Evolutionary conservation across 2,888 invertebrate genomes (phyloP).

Genomic region (Synanthedon myopaeformis): DNA sequence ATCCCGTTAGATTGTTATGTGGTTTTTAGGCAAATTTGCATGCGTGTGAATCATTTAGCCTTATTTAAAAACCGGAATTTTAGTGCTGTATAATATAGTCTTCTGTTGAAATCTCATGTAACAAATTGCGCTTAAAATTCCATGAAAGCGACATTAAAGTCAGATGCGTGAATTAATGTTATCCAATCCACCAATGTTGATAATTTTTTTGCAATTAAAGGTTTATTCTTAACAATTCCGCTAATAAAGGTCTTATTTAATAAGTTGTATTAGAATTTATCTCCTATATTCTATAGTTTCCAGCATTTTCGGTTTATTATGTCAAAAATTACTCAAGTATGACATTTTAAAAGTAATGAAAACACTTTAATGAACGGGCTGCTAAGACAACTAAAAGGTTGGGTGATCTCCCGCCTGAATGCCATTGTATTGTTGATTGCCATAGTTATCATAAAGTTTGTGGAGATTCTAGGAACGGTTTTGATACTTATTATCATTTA

Average conservation of each 20-base stretch:
- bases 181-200: conserved; percentile 12
- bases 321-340: too few species aligned
- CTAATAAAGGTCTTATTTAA: conserved; percentile 13
- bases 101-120: conserved; percentile 26
- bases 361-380: too few species aligned
- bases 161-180: conserved; percentile 30
- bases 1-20: conserved; percentile 36
- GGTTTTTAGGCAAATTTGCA: conserved; percentile 54
- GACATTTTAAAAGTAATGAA: too few species aligned
- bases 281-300: too few species aligned
- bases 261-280: conserved; percentile 9
- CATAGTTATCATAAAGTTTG: too few species aligned
- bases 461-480: too few species aligned
- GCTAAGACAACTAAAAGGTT: too few species aligned
- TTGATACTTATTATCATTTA: too few species aligned
- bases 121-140: conserved; percentile 36
- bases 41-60: conserved; percentile 45
- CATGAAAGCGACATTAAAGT: conserved; percentile 41
- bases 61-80: conserved; percentile 56
- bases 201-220: conserved; percentile 13
- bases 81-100: conserved; percentile 45
- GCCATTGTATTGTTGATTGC: too few species aligned
- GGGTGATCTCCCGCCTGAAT: too few species aligned
- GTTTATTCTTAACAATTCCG: conserved; percentile 3
- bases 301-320: too few species aligned